Conservation (phyloP, 1,140 invertebrate genomes). For the Stegodyphus dumicola region DNA sequence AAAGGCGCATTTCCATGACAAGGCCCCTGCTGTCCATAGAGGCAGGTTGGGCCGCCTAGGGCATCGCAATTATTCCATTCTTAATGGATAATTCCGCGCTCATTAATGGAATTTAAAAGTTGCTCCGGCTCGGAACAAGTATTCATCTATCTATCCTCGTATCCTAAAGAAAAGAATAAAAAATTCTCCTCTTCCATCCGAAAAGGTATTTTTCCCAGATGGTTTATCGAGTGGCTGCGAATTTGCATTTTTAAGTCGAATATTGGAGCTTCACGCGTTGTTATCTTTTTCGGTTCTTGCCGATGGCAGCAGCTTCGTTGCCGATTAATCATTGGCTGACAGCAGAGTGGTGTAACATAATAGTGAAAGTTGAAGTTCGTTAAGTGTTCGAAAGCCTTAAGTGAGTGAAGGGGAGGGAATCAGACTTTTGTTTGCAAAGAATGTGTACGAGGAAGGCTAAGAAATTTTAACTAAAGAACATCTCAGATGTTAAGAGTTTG, state of each 20-base stretch:
- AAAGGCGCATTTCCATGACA: constrained; percentile 47
- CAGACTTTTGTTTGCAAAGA: constrained; percentile 18
- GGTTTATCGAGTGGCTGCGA: constrained; percentile 47
- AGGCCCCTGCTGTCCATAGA: constrained; percentile 4
- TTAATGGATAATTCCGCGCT: constrained; percentile 59
- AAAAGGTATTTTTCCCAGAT: constrained; percentile 58
- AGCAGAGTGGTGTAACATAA: constrained; percentile 9
- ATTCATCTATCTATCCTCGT: constrained; percentile 12
- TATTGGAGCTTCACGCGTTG: constrained; percentile 32
- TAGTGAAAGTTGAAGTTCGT: constrained; percentile 36
- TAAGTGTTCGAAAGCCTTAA: constrained; percentile 4
- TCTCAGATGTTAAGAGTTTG: too few species aligned
- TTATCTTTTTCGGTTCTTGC: constrained; percentile 42
- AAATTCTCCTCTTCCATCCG: neutral
- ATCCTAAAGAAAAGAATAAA: constrained; percentile 28
- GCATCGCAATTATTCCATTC: constrained; percentile 59
- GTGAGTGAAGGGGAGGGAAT: constrained; percentile 3
- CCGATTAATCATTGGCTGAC: constrained; percentile 46
- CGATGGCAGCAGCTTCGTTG: constrained; percentile 3
- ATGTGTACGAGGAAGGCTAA: too few species aligned
- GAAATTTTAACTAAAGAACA: too few species aligned
- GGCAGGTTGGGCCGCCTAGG: constrained; percentile 2
- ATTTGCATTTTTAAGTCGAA: constrained; percentile 59
- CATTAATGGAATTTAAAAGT: constrained; percentile 60
- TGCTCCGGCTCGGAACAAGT: constrained; percentile 21